Percentiles rank a stretch among this genome's conserved stretches.
Evolutionary conservation across 2,888 invertebrate species (phyloP).

Genomic region (Pomacea canaliculata): DNA sequence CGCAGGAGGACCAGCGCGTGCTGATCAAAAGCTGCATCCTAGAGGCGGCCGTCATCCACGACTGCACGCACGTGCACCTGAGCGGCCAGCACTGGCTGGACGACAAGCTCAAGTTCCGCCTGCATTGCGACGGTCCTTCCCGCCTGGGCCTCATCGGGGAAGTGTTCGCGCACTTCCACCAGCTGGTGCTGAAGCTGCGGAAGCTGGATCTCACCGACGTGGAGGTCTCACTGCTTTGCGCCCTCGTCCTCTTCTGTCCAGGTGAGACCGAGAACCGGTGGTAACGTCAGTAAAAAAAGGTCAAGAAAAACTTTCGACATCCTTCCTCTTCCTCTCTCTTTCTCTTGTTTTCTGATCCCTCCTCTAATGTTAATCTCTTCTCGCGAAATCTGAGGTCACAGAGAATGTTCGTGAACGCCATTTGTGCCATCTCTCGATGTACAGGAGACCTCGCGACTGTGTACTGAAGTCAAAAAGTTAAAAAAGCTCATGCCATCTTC

Average conservation of each 20-base stretch:
- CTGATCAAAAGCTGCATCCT: conserved; percentile 57
- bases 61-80: conserved; percentile 43
- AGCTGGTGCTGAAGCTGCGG: conserved; percentile 37
- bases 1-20: conserved; percentile 50
- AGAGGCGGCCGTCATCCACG: conserved; percentile 52
- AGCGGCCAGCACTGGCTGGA: conserved; percentile 37
- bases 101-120: conserved; percentile 42
- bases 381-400: too few species aligned
- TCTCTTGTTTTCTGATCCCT: conserved; percentile 44
- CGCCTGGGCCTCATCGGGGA: conserved; percentile 44
- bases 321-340: conserved; percentile 20
- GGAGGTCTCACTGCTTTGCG: conserved; percentile 35
- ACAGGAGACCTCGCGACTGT: too few species aligned
- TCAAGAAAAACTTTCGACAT: background rate
- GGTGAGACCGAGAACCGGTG: background rate
- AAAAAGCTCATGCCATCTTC: too few species aligned
- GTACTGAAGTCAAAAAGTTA: too few species aligned
- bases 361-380: conserved; percentile 36
- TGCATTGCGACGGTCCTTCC: conserved; percentile 28
- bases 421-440: too few species aligned
- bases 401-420: too few species aligned
- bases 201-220: conserved; percentile 33
- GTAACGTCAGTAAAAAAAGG: background rate
- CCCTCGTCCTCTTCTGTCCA: conserved; percentile 26
- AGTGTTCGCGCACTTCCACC: conserved; percentile 42